phyloP scores from a whole-genome alignment of 2,113 vertebrate species.

The Pleuronectes platessa region DNA sequence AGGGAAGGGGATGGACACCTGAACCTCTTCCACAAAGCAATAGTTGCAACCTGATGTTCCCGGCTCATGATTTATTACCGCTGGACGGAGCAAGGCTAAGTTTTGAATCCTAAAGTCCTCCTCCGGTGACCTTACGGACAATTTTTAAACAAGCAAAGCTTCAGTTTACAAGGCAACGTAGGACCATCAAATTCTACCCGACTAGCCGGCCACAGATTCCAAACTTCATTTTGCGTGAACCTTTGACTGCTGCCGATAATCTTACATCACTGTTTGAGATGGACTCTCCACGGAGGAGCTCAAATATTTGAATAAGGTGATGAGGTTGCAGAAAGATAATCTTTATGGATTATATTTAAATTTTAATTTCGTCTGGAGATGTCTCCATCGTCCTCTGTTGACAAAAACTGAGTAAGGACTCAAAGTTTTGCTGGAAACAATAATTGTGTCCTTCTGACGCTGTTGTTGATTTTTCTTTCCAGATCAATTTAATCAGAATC shows the following conservation, averaged over 20 bases:
- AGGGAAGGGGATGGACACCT: conserved; percentile 58
- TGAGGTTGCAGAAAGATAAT: conserved; percentile 49
- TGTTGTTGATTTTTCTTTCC: conserved; percentile 37
- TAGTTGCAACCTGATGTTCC: conserved; percentile 43
- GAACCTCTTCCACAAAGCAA: conserved; percentile 58
- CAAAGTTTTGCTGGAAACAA: conserved; percentile 21
- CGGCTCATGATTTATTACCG: conserved; percentile 54
- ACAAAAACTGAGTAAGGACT: conserved; percentile 28
- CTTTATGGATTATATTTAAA: conserved; percentile 51
- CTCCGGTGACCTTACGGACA: conserved; percentile 25
- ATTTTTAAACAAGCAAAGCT: conserved; percentile 32
- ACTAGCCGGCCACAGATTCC: not conserved
- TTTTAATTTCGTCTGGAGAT: conserved; percentile 33
- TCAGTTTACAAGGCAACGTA: conserved; percentile 24
- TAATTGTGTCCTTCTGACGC: conserved; percentile 10
- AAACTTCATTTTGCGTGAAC: conserved; percentile 14
- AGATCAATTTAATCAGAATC: conserved; percentile 33
- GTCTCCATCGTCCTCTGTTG: conserved; percentile 18
- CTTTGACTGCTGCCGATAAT: conserved; percentile 28
- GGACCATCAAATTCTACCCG: not conserved
- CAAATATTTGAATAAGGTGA: conserved; percentile 66
- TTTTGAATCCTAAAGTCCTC: conserved; percentile 33
- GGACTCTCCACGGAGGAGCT: conserved; percentile 41
- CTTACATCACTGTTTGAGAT: conserved; percentile 35
- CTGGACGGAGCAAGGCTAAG: conserved; percentile 18